Evolutionary conservation across 2,797 vertebrate genomes (phyloP), one percentile per base, ranked within the genome.

Genomic region (Gastrophryne carolinensis): DNA sequence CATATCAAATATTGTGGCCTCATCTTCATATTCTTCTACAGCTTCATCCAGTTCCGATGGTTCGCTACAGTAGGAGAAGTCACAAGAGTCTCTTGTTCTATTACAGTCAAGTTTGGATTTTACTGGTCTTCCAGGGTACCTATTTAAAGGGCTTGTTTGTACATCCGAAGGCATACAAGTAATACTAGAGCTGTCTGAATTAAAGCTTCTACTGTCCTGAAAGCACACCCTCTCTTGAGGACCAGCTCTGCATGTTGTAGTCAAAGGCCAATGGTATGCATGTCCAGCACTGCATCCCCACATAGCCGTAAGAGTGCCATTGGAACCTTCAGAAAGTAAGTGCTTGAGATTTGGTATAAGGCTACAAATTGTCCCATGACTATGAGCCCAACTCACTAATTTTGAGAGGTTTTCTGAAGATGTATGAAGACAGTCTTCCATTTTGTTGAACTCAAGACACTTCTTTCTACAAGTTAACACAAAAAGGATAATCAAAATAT

Each of bases 321-420:
- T 91, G 71, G 93, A 86, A 35, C 93, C 93, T 81, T 90, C 91
- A 0, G 92, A 91, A 7, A 95, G 90, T 76, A 95, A 80, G 74
- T 93, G 93, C 82, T 95, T 94, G 61, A 95, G 88, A 83, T 91
- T 93, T 69, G 95, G 95, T 83, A 96, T 94, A 81, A 97, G 93
- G 83, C 85, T 92, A 88, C 95, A 96, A 84, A 96, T 96, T 26
- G 95, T 96, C 19, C 95, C 95, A 17, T 96, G 95, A 83, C 95
- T 97, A 87, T 96, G 95, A 54, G 95, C 95, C 95, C 95, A 97
- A 86, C 91, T 94, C 80, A 97, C 93, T 75, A 97, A 86, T 82
- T 96, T 95, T 80, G 93, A 92, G 77, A 97, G 91, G 78, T 93
- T 91, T 82, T 95, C 94, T 0, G 93, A 93, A 73, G 94, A 95